A percentile compares a stretch with the other conserved stretches of the same genome.
These are phyloP conservation scores for Lepus townsendii DNA, from an alignment of 2,797 vertebrate species.

Conservation along the genomic window DNA sequence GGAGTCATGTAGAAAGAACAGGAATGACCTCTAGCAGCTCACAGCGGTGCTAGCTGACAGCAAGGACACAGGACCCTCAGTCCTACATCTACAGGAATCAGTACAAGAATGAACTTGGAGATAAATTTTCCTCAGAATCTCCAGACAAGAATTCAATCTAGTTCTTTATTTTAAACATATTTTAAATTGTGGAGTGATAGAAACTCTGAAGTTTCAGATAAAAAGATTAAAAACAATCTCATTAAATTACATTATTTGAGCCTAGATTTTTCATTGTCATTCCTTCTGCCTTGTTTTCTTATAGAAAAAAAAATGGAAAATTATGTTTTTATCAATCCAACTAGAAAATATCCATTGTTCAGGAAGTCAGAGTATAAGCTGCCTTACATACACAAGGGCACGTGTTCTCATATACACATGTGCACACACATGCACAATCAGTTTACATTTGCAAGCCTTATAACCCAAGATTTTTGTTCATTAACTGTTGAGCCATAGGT, in stretches of 20 bases:
- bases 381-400: constrained; percentile 28
- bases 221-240: background rate
- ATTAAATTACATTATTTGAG: background rate
- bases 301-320: background rate
- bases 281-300: background rate
- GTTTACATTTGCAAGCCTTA: background rate
- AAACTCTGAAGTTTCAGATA: no score
- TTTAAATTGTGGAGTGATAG: background rate
- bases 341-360: background rate
- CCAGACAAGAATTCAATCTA: background rate
- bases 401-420: no score
- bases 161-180: background rate
- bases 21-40: background rate
- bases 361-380: constrained; percentile 51
- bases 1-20: background rate
- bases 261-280: background rate
- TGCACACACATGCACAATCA: background rate
- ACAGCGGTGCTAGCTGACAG: background rate
- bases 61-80: background rate
- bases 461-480: no score
- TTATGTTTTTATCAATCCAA: background rate
- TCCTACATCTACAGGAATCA: background rate
- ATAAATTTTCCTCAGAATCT: background rate
- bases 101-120: background rate
- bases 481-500: no score